Percentiles rank a stretch among this genome's conserved stretches.
Evolutionary conservation across 2,797 vertebrate genomes (phyloP).

Genomic region (Gephyroberyx darwinii): DNA sequence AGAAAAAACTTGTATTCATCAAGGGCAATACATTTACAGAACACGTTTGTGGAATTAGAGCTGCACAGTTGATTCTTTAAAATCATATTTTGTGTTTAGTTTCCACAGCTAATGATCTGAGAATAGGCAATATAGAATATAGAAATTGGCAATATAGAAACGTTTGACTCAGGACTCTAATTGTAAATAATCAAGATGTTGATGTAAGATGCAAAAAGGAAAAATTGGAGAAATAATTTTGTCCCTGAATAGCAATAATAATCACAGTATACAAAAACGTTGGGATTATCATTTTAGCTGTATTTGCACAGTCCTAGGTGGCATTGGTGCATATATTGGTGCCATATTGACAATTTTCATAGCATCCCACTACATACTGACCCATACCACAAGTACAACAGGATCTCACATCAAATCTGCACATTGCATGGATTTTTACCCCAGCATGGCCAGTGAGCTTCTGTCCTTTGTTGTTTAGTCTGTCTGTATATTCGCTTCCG

Average conservation of each 20-base stretch:
- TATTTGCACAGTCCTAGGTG: neutral
- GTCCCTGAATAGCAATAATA: no score
- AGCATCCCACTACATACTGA: neutral
- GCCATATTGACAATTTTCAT: neutral
- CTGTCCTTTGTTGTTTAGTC: slow-evolving; percentile 17
- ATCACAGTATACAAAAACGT: no score
- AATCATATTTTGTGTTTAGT: no score
- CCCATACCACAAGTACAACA: neutral
- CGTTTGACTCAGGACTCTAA: no score
- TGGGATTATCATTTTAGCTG: neutral
- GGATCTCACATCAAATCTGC: slow-evolving; percentile 8
- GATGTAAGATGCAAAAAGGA: no score
- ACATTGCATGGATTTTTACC: slow-evolving; percentile 56
- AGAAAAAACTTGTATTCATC: no score
- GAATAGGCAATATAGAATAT: no score
- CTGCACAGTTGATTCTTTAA: neutral
- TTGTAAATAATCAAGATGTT: no score
- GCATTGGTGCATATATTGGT: neutral
- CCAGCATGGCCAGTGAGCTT: slow-evolving; percentile 24
- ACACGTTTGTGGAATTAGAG: neutral
- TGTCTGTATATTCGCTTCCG: slow-evolving; percentile 26
- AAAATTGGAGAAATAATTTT: no score
- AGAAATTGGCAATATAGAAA: no score
- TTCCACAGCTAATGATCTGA: no score
- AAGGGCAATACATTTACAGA: no score